phyloP scores from a whole-genome alignment of 2,113 vertebrate species.

The Holacanthus passer region DNA sequence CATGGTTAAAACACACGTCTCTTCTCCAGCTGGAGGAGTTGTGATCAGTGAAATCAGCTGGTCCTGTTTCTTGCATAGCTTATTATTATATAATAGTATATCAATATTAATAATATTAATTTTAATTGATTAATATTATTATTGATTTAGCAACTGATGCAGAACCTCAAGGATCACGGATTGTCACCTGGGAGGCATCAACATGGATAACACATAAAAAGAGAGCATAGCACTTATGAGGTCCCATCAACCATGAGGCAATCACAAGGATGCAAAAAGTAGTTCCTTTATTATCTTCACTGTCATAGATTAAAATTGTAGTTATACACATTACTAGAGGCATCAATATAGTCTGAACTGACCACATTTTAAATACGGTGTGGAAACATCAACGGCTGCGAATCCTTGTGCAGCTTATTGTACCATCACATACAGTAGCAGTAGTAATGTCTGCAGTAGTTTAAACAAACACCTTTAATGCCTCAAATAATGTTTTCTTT shows the following conservation, averaged over 20 bases:
- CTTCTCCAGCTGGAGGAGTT: neutral
- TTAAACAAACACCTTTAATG: constrained; percentile 64
- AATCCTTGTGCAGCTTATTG: constrained; percentile 55
- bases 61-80: neutral
- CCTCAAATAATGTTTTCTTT: constrained; percentile 68
- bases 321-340: constrained; percentile 75
- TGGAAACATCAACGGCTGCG: constrained; percentile 59
- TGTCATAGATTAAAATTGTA: constrained; percentile 78
- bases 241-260: constrained; percentile 42
- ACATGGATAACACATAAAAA: neutral
- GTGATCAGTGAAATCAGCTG: neutral
- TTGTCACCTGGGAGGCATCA: neutral
- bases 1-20: too few species aligned
- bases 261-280: constrained; percentile 78
- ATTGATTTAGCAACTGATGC: neutral
- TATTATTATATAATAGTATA: too few species aligned
- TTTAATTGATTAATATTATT: too few species aligned
- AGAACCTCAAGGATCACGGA: neutral
- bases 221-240: neutral
- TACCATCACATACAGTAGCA: constrained; percentile 70
- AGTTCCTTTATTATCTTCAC: constrained; percentile 81
- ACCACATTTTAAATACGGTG: constrained; percentile 67
- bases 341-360: constrained; percentile 66
- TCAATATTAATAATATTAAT: too few species aligned
- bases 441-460: constrained; percentile 63